Conservation (phyloP, 1,140 invertebrate species). For the Drosophila kikkawai region DNA sequence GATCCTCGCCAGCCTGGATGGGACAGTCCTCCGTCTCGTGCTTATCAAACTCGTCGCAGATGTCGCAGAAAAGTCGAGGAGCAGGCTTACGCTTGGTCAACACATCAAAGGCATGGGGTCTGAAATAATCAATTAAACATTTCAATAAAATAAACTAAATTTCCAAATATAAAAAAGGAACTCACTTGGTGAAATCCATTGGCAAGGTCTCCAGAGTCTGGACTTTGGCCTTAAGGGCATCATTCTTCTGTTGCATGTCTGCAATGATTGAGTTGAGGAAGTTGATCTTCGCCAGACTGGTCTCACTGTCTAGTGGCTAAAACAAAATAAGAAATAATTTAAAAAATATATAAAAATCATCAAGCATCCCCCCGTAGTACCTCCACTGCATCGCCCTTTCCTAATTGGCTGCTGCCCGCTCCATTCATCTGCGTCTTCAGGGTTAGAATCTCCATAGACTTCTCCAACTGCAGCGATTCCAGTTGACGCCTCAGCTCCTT, state of each 20-base stretch:
- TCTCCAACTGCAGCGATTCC: slow-evolving; percentile 59
- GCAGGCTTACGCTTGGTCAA: slow-evolving; percentile 85
- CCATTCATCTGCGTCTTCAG: slow-evolving; percentile 57
- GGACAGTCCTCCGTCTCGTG: slow-evolving; percentile 99
- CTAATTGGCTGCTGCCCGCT: neutral
- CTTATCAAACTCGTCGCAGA: slow-evolving; percentile 97
- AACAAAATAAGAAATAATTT: neutral
- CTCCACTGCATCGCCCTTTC: slow-evolving; percentile 29
- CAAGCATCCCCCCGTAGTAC: slow-evolving; percentile 1
- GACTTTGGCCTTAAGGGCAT: slow-evolving; percentile 91
- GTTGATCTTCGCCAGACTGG: slow-evolving; percentile 89
- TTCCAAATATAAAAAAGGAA: neutral
- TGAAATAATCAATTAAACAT: slow-evolving; percentile 22
- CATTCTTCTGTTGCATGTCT: slow-evolving; percentile 97
- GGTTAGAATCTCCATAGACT: slow-evolving; percentile 61
- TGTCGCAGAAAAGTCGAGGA: slow-evolving; percentile 97
- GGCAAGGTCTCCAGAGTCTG: slow-evolving; percentile 92
- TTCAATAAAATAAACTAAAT: neutral
- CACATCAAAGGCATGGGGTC: slow-evolving; percentile 72
- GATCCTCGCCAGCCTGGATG: slow-evolving; percentile 89
- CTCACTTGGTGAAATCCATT: slow-evolving; percentile 73
- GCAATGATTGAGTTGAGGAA: slow-evolving; percentile 98
- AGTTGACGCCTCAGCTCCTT: slow-evolving; percentile 56
- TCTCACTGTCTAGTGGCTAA: slow-evolving; percentile 57
- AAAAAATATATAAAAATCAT: accelerated